Evolutionary conservation across 2,113 vertebrate species (phyloP).

Genomic region (Lepus timidus): DNA sequence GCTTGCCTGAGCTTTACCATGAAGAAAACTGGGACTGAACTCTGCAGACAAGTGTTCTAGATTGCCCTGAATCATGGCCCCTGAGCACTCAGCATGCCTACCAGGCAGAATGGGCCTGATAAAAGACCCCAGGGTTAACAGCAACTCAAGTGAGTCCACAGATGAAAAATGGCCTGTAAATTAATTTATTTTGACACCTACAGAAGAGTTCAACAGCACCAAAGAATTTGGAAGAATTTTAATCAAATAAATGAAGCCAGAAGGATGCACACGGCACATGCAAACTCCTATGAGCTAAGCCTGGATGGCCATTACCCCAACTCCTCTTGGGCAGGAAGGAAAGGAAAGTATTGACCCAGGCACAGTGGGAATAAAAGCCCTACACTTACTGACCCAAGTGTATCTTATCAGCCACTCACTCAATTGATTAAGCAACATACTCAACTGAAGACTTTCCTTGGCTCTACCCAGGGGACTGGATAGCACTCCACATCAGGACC

Average conservation of each 20-base stretch:
- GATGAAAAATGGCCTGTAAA: not conserved
- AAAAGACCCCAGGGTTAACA: not conserved
- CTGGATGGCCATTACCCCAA: not conserved
- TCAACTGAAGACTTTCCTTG: not conserved
- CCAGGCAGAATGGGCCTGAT: not conserved
- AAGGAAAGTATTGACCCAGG: not conserved
- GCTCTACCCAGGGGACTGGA: not conserved
- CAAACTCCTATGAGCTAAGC: not conserved
- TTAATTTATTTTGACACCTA: not conserved
- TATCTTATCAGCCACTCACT: not conserved
- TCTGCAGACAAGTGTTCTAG: not conserved
- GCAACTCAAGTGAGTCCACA: not conserved
- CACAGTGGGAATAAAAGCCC: rapidly evolving
- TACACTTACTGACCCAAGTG: rapidly evolving
- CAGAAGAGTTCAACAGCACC: not conserved
- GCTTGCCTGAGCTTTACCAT: not conserved
- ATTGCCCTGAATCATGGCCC: not conserved
- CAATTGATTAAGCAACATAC: rapidly evolving
- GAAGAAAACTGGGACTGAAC: not conserved
- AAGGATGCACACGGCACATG: not conserved
- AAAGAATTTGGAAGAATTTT: not conserved
- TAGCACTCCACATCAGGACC: too few relatives aligned
- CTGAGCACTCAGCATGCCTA: not conserved
- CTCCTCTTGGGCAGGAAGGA: not conserved
- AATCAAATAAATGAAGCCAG: conserved; percentile 8